phyloP scores from a whole-genome alignment of 2,888 invertebrate genomes.

The Drosophila picticornis region DNA sequence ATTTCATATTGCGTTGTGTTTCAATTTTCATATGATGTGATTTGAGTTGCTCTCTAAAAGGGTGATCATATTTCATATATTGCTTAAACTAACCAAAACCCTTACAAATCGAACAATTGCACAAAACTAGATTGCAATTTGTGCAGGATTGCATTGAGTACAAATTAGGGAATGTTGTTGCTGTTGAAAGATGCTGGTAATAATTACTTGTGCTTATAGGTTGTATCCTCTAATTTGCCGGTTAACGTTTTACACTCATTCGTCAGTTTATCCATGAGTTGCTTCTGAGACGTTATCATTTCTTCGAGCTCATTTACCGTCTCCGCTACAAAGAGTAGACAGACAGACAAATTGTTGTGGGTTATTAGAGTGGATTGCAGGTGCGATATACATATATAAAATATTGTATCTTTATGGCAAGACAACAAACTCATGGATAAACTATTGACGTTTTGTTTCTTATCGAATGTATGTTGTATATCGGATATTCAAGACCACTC shows the following conservation, averaged over 20 bases:
- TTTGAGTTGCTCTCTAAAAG: neutral
- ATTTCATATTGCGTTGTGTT: conserved; percentile 69
- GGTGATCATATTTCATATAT: neutral
- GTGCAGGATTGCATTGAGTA: conserved; percentile 7
- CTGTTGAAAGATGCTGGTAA: conserved; percentile 23
- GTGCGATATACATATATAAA: conserved; percentile 22
- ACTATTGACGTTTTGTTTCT: conserved; percentile 87
- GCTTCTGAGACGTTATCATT: conserved; percentile 95
- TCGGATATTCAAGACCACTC: conserved; percentile 15
- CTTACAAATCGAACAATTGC: neutral
- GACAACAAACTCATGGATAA: conserved; percentile 88
- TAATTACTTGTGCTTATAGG: conserved; percentile 93
- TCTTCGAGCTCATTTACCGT: conserved; percentile 95
- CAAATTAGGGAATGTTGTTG: neutral
- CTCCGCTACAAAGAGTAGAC: conserved; percentile 89
- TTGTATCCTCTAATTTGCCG: conserved; percentile 95
- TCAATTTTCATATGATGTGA: conserved; percentile 22
- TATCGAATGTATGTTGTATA: conserved; percentile 46
- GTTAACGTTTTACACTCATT: conserved; percentile 95
- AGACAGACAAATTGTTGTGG: conserved; percentile 50
- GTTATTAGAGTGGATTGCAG: conserved; percentile 37
- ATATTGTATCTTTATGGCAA: conserved; percentile 25
- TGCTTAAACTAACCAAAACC: neutral
- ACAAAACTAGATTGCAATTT: conserved; percentile 23
- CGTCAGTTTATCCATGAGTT: conserved; percentile 96